A percentile compares a stretch with the other conserved stretches of the same genome.
Conservation (phyloP, 2,888 invertebrate genomes). For the Drosophila bunnanda region DNA sequence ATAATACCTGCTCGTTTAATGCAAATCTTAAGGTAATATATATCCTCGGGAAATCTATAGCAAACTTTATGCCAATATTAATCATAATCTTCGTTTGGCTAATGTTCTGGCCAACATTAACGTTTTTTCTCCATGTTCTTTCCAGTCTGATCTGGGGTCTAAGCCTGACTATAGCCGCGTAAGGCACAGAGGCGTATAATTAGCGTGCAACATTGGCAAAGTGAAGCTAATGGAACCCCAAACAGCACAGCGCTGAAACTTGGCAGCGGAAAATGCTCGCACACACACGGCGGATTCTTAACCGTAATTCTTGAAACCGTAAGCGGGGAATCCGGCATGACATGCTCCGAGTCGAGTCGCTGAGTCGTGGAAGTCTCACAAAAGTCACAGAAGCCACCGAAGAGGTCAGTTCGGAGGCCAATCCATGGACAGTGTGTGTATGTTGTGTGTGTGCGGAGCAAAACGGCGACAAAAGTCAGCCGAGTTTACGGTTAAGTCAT, state of each 20-base stretch:
- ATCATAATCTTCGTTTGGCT: neutral
- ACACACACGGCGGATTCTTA: constrained; percentile 31
- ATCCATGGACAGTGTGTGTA: constrained; percentile 1
- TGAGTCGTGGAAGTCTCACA: constrained; percentile 9
- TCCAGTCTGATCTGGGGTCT: neutral
- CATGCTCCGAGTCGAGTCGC: constrained; percentile 13
- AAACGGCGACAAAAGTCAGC: constrained; percentile 42
- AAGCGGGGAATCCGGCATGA: constrained; percentile 58
- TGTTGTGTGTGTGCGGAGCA: constrained; percentile 11
- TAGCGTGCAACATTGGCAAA: constrained; percentile 78
- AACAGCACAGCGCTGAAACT: constrained; percentile 31
- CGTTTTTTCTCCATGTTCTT: neutral
- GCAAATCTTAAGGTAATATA: neutral
- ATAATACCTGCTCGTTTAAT: neutral
- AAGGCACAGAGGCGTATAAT: constrained; percentile 77
- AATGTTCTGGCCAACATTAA: neutral
- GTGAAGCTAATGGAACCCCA: constrained; percentile 49
- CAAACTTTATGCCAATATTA: too few relatives aligned
- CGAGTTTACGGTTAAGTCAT: constrained; percentile 63
- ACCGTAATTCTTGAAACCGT: constrained; percentile 61
- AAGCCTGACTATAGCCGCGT: constrained; percentile 63
- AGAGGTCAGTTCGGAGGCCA: constrained; percentile 75
- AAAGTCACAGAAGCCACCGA: constrained; percentile 12
- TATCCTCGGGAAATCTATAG: too few relatives aligned
- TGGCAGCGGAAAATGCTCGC: constrained; percentile 26